Evolutionary conservation across 1,140 invertebrate genomes (phyloP).

Genomic region (Bombus waltoni): DNA sequence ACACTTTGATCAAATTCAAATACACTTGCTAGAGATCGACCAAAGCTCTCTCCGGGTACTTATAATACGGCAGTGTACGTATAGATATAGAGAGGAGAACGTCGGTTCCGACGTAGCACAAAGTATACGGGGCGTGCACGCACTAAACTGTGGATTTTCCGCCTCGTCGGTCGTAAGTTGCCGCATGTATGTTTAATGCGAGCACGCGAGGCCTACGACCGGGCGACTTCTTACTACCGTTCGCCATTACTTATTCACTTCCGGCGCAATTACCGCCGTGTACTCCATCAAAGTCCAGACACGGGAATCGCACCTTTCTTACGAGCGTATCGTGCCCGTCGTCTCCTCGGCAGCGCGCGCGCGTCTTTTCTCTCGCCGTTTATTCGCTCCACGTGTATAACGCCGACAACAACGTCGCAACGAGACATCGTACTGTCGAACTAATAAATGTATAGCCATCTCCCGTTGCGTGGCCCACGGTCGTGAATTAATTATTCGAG

Average conservation of each 20-base stretch:
- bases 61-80: background rate
- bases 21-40: background rate
- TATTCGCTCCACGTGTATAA: constrained; percentile 22
- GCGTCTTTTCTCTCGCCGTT: background rate
- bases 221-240: constrained; percentile 70
- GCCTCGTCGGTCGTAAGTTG: constrained; percentile 47
- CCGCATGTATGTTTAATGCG: constrained; percentile 74
- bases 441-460: constrained; percentile 28
- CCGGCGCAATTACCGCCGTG: constrained; percentile 64
- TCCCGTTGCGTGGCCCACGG: background rate
- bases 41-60: background rate
- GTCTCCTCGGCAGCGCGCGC: background rate
- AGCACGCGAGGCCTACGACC: constrained; percentile 74
- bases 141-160: constrained; percentile 48
- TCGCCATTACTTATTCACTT: constrained; percentile 75
- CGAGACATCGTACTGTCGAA: background rate
- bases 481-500: constrained; percentile 29
- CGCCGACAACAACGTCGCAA: background rate
- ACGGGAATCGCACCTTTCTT: constrained; percentile 53
- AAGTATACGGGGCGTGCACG: background rate
- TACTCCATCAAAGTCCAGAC: constrained; percentile 65
- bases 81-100: background rate
- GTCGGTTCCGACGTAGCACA: no score
- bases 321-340: background rate
- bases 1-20: background rate